Evolutionary conservation across 2,888 invertebrate species (phyloP), one percentile per base, ranked within the genome.

Genomic region (Drosophila kuntzei): DNA sequence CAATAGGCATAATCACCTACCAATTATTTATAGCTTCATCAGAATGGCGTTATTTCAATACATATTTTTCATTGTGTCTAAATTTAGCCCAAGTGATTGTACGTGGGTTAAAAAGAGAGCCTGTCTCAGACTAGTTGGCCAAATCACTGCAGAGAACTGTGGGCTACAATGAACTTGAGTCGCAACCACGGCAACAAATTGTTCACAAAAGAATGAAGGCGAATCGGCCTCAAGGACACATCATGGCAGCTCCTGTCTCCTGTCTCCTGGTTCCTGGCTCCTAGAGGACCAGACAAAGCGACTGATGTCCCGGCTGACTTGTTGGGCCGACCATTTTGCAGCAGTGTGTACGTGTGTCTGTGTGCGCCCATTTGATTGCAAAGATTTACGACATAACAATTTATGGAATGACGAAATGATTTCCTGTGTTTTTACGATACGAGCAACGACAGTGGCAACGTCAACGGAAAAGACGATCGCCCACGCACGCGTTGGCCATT

Each of bases 351-450:
- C 47, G 29, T 44, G 34, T 60, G 49, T 63, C 32, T 61, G 67
- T 51, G 59, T 61, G 49, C 59, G 69, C 22, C 67, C 71, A 79
- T 89, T 84, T 84, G 84, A 85, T 85, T 89, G 80, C 83, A 55
- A 80, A 86, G 86, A 87, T 89, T 87, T 89, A 87, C 90, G 89
- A 86, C 89, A 88, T 80, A 84, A 89, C 86, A 88, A 87, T 89
- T 87, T 87, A 89, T 89, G 90, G 89, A 88, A 87, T 88, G 89
- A 83, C 84, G 89, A 89, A 89, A 87, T 87, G 86, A 89, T 87
- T 89, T 87, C 90, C 86, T 75, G 84, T 82, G 78, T 87, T 83
- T 83, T 88, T 84, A 84, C 81, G 87, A 80, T 70, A 67, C 62
- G 46, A 60, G 29, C 49, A 49, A 37, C 29, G 46, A 12, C 39